Evolutionary conservation across 2,113 vertebrate genomes (phyloP).

Genomic region (Catagonus wagneri): DNA sequence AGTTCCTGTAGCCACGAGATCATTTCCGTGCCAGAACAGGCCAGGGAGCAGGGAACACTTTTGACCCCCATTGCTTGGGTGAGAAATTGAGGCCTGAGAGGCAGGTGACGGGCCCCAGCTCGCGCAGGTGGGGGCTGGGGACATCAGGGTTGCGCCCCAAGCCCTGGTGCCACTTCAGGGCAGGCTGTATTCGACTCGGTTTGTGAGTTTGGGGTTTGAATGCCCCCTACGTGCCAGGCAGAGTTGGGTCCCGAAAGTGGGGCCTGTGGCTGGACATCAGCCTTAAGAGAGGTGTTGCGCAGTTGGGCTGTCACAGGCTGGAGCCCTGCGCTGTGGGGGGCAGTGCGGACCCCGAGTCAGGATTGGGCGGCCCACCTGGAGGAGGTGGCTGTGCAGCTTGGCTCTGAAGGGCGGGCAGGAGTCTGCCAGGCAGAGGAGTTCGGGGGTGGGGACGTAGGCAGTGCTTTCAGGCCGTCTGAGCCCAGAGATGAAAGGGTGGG

Average conservation of each 20-base stretch:
- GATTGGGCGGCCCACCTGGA: background rate
- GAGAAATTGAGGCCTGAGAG: background rate
- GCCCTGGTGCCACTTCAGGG: background rate
- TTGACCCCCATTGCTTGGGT: background rate
- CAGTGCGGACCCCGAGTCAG: background rate
- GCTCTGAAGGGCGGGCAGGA: background rate
- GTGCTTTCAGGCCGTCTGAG: background rate
- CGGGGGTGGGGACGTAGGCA: background rate
- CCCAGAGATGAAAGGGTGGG: constrained; percentile 51
- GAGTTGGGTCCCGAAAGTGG: background rate
- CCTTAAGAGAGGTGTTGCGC: background rate
- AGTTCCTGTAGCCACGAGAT: background rate
- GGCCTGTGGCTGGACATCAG: background rate
- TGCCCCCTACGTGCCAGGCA: background rate
- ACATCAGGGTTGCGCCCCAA: background rate
- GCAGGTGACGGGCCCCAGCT: background rate
- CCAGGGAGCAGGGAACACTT: rapidly evolving
- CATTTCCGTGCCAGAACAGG: background rate
- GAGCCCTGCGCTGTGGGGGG: background rate
- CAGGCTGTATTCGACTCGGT: background rate
- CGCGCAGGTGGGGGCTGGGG: rapidly evolving
- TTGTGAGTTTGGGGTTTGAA: rapidly evolving
- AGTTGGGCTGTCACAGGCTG: background rate
- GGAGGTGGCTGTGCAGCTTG: background rate
- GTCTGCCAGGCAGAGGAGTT: background rate